A percentile compares a stretch with the other conserved stretches of the same genome.
Evolutionary conservation across 2,888 invertebrate species (phyloP).

Genomic region (Cyaniris semiargus): DNA sequence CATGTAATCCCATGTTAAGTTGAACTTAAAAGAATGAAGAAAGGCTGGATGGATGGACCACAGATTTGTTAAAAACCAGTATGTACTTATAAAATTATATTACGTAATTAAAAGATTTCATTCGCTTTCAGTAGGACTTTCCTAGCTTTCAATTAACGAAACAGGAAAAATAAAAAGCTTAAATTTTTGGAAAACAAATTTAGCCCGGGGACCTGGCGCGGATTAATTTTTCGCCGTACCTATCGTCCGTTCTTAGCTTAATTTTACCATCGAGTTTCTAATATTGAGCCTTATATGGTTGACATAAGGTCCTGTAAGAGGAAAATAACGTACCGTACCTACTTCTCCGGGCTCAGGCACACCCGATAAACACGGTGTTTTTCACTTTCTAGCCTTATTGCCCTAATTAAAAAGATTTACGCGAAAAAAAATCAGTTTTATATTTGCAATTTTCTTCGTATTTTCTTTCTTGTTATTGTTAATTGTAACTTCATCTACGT

Average conservation of each 20-base stretch:
- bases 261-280: neutral
- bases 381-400: neutral
- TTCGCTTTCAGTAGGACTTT: neutral
- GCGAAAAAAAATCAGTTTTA: neutral
- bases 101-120: neutral
- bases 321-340: neutral
- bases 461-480: neutral
- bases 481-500: neutral
- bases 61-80: too few species aligned
- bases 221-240: neutral
- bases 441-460: neutral
- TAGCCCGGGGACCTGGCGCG: neutral
- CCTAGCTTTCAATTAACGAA: neutral
- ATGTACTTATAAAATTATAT: too few species aligned
- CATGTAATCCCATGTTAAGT: too few species aligned
- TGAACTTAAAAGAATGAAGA: too few species aligned
- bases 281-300: neutral
- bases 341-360: neutral
- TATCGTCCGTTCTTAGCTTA: neutral
- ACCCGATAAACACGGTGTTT: neutral
- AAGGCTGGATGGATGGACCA: too few species aligned
- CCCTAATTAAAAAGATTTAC: conserved; percentile 3
- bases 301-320: neutral
- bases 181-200: neutral
- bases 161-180: neutral